A percentile compares a stretch with the other conserved stretches of the same genome.
Conservation (phyloP, 37 sponge, comb jelly and placozoan genomes). For the Beroe forskalii region DNA sequence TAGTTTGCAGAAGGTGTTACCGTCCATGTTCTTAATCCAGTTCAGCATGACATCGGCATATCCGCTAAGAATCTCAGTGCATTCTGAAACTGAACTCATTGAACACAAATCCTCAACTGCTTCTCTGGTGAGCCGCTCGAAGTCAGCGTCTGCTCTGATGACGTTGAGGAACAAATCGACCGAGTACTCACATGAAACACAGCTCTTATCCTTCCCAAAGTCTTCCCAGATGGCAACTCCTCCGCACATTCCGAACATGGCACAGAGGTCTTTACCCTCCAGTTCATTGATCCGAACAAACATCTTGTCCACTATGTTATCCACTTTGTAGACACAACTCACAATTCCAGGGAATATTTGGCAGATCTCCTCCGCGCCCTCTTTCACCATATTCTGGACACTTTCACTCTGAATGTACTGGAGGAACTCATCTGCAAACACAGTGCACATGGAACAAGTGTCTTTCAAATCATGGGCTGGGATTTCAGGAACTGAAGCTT, state of each 20-base stretch:
- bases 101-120: constrained; percentile 13
- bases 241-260: background rate
- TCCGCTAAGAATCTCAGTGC: background rate
- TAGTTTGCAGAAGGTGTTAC: background rate
- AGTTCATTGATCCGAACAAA: background rate
- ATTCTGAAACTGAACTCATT: background rate
- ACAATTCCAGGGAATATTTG: background rate
- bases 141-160: background rate
- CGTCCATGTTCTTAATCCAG: constrained; percentile 3
- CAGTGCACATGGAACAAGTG: constrained; percentile 5
- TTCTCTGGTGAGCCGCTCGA: background rate
- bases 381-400: background rate
- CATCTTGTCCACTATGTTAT: background rate
- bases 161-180: background rate
- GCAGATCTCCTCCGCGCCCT: background rate
- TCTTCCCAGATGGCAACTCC: background rate
- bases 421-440: constrained; percentile 15
- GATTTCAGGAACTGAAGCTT: too few species aligned
- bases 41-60: background rate
- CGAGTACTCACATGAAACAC: background rate
- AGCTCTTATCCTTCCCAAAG: background rate
- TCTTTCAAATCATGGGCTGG: background rate
- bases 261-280: constrained; percentile 6
- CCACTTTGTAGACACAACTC: background rate
- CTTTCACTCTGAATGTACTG: background rate